phyloP scores from a whole-genome alignment of 2,797 vertebrate species.

The Cryptoprocta ferox region DNA sequence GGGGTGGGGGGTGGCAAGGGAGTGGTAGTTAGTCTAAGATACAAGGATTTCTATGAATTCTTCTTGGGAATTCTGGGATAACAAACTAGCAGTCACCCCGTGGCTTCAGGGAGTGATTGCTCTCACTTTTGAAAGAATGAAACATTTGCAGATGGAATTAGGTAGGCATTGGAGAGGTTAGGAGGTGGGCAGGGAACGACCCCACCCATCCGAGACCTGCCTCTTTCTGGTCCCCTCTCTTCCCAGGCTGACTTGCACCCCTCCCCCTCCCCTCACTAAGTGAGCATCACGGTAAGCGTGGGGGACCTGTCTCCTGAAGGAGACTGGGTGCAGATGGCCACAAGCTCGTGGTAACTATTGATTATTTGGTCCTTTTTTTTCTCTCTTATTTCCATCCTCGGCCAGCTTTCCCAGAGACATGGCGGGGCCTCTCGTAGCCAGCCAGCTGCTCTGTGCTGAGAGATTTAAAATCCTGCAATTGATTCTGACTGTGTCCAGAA shows the following conservation, averaged over 20 bases:
- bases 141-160: constrained; percentile 75
- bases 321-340: constrained; percentile 9
- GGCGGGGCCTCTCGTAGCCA: constrained; percentile 78
- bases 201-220: constrained; percentile 33
- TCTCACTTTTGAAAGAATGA: constrained; percentile 67
- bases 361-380: constrained; percentile 62
- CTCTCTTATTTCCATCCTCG: constrained; percentile 63
- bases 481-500: constrained; percentile 78
- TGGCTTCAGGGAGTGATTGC: constrained; percentile 59
- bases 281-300: neutral
- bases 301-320: constrained; percentile 20
- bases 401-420: constrained; percentile 82
- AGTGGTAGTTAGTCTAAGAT: constrained; percentile 75
- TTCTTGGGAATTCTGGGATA: constrained; percentile 78
- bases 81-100: constrained; percentile 65
- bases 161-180: constrained; percentile 61
- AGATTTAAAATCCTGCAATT: constrained; percentile 84
- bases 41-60: constrained; percentile 81
- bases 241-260: neutral
- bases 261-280: neutral
- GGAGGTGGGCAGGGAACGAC: constrained; percentile 43
- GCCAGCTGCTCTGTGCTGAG: constrained; percentile 83
- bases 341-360: constrained; percentile 60
- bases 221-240: neutral
- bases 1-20: neutral